Evolutionary conservation across 2,888 invertebrate species (phyloP).

Genomic region (Cephus pygmeus): DNA sequence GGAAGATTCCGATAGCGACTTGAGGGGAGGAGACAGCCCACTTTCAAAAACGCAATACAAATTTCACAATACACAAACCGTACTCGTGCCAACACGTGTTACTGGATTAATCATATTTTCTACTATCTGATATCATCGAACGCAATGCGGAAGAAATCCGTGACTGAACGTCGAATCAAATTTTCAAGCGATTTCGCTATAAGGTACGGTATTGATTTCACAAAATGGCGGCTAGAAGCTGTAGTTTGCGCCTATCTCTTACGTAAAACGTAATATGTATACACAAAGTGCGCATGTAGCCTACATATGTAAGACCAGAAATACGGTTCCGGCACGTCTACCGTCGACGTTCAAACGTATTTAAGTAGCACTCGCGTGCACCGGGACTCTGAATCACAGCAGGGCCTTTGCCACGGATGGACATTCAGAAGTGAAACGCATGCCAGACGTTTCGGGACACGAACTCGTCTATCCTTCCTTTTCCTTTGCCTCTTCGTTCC

Average conservation of each 20-base stretch:
- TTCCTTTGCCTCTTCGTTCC: neutral
- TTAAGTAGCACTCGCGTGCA: conserved; percentile 27
- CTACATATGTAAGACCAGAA: neutral
- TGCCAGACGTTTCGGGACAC: neutral
- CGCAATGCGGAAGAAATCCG: neutral
- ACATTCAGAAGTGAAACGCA: neutral
- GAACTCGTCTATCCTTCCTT: neutral
- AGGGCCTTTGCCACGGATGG: neutral
- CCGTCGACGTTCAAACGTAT: conserved; percentile 4
- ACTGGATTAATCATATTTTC: neutral
- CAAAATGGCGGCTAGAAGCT: neutral
- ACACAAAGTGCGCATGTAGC: neutral
- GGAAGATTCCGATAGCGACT: neutral
- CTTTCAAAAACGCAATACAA: neutral
- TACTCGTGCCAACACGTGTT: neutral
- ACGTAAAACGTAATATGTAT: neutral
- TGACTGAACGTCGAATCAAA: neutral
- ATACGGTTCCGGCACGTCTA: neutral
- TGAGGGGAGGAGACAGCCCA: neutral
- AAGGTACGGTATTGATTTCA: neutral
- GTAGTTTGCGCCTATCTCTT: neutral
- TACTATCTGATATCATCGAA: too few species aligned
- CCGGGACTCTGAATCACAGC: conserved; percentile 29
- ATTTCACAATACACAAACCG: neutral
- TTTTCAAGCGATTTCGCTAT: neutral